Evolutionary conservation across 2,888 invertebrate species (phyloP), one percentile per base, ranked within the genome.

Genomic region (Ennomos erosarius): DNA sequence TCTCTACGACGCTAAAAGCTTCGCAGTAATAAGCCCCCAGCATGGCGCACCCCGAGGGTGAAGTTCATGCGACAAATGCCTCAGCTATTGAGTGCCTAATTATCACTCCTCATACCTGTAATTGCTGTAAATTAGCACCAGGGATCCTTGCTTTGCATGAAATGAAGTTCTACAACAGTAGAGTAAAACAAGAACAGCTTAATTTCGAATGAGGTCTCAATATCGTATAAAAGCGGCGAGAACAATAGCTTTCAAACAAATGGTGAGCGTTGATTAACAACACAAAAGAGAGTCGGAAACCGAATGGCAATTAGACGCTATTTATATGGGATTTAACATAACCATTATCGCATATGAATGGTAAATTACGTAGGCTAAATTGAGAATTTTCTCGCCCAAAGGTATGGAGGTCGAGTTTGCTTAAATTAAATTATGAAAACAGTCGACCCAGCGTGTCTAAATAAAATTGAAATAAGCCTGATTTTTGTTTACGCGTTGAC

Each of bases 191-290:
- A 0, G 11, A 40, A 35, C 34, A 10, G 48, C 44, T 53, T 55
- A 62, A 67, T 50, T 43, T 55, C 45, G 47, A 58, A 67, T 64
- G 66, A 68, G 64, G 39, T 51, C 55, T 55, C 59, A 67, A 71
- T 70, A 65, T 68, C 60, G 64, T 55, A 64, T 45, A 67, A 59
- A 67, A 68, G 59, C 65, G 59, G 16, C 38, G 33, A 59, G 64
- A 64, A 78, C 76, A 76, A 75, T 73, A 56, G 69, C 51, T 55
- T 55, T 54, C 59, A 71, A 71, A 76, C 71, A 77, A 78, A 74
- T 69, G 65, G 67, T 35, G 63, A 62, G 57, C 59, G 70, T 76
- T 80, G 76, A 82, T 85, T 83, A 82, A 74, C 76, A 79, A 77
- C 68, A 81, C 80, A 82, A 84, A 78, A 71, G 76, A 62, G 67